Conservation (phyloP, 2,113 vertebrate genomes). For the Ia io region DNA sequence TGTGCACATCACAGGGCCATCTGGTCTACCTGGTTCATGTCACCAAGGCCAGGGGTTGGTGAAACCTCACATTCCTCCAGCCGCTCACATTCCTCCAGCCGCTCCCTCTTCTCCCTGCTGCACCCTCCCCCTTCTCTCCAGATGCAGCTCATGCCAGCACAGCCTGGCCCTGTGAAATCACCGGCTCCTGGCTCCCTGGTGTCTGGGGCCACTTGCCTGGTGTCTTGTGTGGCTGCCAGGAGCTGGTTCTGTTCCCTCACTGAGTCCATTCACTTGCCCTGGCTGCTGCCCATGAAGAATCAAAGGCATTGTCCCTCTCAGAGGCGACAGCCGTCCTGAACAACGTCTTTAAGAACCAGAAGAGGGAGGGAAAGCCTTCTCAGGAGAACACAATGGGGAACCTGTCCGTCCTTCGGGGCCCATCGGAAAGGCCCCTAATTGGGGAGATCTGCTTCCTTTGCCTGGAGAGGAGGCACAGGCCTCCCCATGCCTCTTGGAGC, state of each 20-base stretch:
- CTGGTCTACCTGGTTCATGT: neutral
- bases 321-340: neutral
- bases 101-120: neutral
- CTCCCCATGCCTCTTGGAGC: fast-evolving
- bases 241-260: conserved; percentile 55
- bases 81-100: neutral
- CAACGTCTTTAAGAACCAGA: neutral
- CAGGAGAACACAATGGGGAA: neutral
- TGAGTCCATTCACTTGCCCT: conserved; percentile 65
- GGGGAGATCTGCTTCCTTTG: fast-evolving
- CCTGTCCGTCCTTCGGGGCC: neutral
- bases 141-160: neutral
- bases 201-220: conserved; percentile 72
- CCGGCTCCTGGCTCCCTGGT: conserved; percentile 65
- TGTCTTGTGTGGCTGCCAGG: conserved; percentile 57
- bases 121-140: neutral
- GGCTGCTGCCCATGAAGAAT: conserved; percentile 2
- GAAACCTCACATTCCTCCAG: neutral
- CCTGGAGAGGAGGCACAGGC: neutral
- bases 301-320: neutral
- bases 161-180: neutral
- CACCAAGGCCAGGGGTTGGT: neutral
- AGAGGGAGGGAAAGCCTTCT: neutral
- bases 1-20: fast-evolving
- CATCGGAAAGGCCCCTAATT: fast-evolving